A percentile compares a stretch with the other conserved stretches of the same genome.
phyloP scores from a whole-genome alignment of 2,797 vertebrate species.

The Glossophaga mutica region DNA sequence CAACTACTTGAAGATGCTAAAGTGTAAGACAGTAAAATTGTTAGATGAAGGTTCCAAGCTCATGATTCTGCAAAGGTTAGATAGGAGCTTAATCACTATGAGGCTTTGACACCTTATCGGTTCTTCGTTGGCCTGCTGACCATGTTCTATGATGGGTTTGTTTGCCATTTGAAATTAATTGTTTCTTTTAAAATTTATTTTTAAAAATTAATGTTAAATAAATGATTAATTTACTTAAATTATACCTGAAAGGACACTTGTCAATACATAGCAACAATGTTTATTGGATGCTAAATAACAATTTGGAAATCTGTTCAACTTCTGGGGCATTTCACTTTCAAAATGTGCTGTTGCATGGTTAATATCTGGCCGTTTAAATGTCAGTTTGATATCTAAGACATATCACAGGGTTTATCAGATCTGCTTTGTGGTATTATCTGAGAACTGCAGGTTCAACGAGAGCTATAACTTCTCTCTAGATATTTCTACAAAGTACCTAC shows the following conservation, averaged over 20 bases:
- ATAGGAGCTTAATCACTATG: neutral
- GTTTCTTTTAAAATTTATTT: neutral
- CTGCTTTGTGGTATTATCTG: conserved; percentile 50
- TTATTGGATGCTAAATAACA: neutral
- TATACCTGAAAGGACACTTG: neutral
- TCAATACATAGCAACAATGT: neutral
- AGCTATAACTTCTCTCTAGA: neutral
- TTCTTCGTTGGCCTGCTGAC: neutral
- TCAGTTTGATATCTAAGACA: conserved; percentile 22
- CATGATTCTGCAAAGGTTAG: neutral
- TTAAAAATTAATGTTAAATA: conserved; percentile 1
- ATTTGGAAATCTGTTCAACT: neutral
- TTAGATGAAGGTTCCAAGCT: neutral
- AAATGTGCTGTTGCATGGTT: neutral
- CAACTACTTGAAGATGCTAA: neutral
- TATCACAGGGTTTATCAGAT: neutral
- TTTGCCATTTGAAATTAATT: conserved; percentile 5
- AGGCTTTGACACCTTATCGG: neutral
- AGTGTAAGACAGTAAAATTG: neutral
- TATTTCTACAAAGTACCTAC: neutral
- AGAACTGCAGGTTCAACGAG: neutral
- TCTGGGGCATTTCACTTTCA: neutral
- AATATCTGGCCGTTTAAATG: neutral
- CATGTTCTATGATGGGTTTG: neutral
- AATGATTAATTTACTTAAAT: neutral